These are phyloP conservation scores for Tinea trinotella DNA, from an alignment of 2,888 invertebrate species.

Conservation along the genomic window DNA sequence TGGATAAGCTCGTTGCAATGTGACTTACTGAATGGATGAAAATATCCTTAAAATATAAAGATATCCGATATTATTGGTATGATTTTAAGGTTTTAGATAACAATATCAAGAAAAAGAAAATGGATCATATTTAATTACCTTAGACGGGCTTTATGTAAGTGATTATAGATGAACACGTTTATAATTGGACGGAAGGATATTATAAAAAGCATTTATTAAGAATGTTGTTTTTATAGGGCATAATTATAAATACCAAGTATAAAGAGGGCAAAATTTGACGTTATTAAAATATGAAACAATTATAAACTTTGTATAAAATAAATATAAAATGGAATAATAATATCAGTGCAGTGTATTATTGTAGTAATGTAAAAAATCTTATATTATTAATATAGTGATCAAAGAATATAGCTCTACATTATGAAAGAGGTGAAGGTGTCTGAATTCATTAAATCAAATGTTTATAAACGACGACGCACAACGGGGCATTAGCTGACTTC, in stretches of 20 bases:
- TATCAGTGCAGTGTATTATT: slow-evolving; percentile 14
- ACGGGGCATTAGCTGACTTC: slow-evolving; percentile 34
- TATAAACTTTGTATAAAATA: neutral
- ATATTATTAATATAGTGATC: slow-evolving; percentile 1
- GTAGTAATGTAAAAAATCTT: neutral
- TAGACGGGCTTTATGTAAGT: neutral
- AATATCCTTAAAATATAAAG: neutral
- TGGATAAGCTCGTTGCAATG: slow-evolving; percentile 10
- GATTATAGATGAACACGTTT: slow-evolving; percentile 57
- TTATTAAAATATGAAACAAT: neutral
- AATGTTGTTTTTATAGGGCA: too few relatives aligned
- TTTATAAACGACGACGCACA: neutral
- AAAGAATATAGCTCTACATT: neutral
- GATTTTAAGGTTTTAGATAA: neutral
- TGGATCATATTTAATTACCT: too few relatives aligned
- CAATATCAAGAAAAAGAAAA: neutral
- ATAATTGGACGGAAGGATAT: slow-evolving; percentile 59
- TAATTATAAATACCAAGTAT: too few relatives aligned
- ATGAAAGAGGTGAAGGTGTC: slow-evolving; percentile 16
- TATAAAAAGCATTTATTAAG: slow-evolving; percentile 16
- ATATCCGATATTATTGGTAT: neutral
- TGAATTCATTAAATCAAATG: slow-evolving; percentile 22
- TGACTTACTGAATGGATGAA: neutral
- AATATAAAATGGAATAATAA: neutral
- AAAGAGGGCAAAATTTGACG: too few relatives aligned